These are phyloP conservation scores for Callimorpha dominula DNA, from an alignment of 2,888 invertebrate genomes.

Conservation along the genomic window DNA sequence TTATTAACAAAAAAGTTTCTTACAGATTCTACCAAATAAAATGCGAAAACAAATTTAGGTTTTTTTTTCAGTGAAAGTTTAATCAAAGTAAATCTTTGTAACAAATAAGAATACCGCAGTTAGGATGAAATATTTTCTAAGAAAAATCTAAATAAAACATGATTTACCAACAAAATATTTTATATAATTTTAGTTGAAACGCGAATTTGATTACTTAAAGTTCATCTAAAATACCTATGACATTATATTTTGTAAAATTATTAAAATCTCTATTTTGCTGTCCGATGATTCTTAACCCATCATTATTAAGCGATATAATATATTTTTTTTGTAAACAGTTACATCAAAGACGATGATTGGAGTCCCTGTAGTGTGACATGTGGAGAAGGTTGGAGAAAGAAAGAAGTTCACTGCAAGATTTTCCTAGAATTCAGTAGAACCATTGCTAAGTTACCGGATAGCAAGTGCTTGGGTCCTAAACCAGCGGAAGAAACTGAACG, in stretches of 20 bases:
- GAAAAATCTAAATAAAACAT: not conserved
- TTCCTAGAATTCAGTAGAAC: constrained; percentile 96
- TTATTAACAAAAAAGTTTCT: not conserved
- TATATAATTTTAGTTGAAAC: not conserved
- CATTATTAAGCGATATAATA: constrained; percentile 19
- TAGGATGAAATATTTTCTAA: no score
- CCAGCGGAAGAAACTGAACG: constrained; percentile 93
- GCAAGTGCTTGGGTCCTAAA: constrained; percentile 94
- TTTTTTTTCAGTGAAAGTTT: not conserved
- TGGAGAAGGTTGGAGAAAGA: constrained; percentile 94
- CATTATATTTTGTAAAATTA: not conserved
- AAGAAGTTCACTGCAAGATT: constrained; percentile 97
- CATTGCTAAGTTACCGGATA: constrained; percentile 94
- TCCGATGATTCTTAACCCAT: not conserved
- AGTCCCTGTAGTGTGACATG: constrained; percentile 96
- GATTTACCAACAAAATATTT: not conserved
- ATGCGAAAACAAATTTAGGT: not conserved
- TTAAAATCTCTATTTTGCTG: constrained; percentile 17
- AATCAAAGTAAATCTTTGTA: constrained; percentile 2
- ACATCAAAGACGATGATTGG: constrained; percentile 96
- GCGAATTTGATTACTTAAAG: not conserved
- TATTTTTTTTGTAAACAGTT: constrained; percentile 85
- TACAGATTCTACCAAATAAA: not conserved
- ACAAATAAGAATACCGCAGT: not conserved
- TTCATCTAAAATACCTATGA: not conserved